phyloP scores from a whole-genome alignment of 2,888 invertebrate genomes.

The Autographa gamma region DNA sequence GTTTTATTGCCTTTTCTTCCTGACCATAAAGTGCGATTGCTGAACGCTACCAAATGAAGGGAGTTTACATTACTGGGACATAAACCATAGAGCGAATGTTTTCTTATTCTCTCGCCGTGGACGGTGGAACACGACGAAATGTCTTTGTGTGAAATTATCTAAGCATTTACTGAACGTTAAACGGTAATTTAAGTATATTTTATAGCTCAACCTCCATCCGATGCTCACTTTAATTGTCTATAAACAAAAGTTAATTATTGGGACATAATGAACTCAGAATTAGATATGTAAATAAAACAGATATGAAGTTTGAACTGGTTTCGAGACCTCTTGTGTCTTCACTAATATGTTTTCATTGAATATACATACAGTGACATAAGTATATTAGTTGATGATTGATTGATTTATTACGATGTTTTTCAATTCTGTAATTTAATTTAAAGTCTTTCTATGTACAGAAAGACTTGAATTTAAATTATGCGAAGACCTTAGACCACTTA shows the following conservation, averaged over 20 bases:
- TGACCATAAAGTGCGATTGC: constrained; percentile 71
- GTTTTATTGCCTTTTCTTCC: constrained; percentile 77
- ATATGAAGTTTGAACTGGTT: constrained; percentile 5
- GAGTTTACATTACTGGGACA: constrained; percentile 64
- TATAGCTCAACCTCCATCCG: constrained; percentile 50
- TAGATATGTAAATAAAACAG: constrained; percentile 32
- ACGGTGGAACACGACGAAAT: constrained; percentile 26
- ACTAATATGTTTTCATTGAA: not conserved
- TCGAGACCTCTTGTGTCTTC: not conserved
- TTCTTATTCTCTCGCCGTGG: constrained; percentile 24
- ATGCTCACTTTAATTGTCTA: constrained; percentile 53
- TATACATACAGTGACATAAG: not conserved
- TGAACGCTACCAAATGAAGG: constrained; percentile 65
- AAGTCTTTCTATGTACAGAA: too few relatives aligned
- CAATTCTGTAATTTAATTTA: too few relatives aligned
- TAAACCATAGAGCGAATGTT: constrained; percentile 46
- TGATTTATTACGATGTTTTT: too few relatives aligned
- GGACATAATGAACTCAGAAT: constrained; percentile 35
- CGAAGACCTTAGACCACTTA: too few relatives aligned
- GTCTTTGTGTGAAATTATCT: constrained; percentile 54
- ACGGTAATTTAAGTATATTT: constrained; percentile 51
- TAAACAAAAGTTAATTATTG: constrained; percentile 52
- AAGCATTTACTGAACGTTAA: constrained; percentile 51
- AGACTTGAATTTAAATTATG: too few relatives aligned
- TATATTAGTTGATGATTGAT: too few relatives aligned